These are phyloP conservation scores for Eupithecia insigniata DNA, from an alignment of 2,888 invertebrate species.

Conservation along the genomic window DNA sequence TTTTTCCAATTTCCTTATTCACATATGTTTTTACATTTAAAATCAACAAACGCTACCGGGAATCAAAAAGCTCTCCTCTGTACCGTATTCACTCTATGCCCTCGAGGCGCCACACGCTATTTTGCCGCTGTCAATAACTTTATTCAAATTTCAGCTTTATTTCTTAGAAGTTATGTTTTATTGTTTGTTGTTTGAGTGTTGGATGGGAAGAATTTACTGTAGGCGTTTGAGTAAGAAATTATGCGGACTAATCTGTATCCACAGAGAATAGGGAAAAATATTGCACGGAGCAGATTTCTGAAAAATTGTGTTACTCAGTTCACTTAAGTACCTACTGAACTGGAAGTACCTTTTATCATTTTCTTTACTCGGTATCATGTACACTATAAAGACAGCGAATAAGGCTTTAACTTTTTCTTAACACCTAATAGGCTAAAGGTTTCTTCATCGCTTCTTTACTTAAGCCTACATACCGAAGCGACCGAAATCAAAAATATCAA, in stretches of 20 bases:
- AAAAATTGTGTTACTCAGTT: background rate
- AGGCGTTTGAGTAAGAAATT: slow-evolving; percentile 44
- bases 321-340: background rate
- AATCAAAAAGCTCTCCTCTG: slow-evolving; percentile 13
- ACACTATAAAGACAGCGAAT: no score
- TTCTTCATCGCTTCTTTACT: no score
- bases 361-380: background rate
- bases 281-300: background rate
- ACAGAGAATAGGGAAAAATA: background rate
- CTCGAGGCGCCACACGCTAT: slow-evolving; percentile 46
- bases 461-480: no score
- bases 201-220: slow-evolving; percentile 52
- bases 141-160: slow-evolving; percentile 37
- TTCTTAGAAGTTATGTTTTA: slow-evolving; percentile 33
- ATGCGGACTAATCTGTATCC: slow-evolving; percentile 23
- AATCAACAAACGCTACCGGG: background rate
- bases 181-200: slow-evolving; percentile 47
- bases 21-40: background rate
- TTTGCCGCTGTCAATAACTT: slow-evolving; percentile 31
- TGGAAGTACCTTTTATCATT: background rate
- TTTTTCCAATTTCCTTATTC: background rate
- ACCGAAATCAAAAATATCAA: no score
- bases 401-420: no score
- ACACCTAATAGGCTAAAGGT: no score
- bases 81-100: slow-evolving; percentile 42